phyloP scores from a whole-genome alignment of 2,888 invertebrate species.

The Serrognathus titanus region DNA sequence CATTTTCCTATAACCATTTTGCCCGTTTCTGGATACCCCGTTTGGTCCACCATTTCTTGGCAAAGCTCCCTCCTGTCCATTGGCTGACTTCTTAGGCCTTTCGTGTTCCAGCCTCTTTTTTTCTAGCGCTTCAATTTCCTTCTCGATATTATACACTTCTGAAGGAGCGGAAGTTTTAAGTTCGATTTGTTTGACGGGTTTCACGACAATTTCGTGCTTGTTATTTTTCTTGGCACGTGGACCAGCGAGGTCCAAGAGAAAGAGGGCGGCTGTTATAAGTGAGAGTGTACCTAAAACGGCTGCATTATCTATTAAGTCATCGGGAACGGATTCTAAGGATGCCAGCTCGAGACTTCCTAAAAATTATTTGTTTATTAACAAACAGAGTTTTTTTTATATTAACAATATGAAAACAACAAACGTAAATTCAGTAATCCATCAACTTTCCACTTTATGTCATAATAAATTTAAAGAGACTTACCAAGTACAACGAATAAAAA shows the following conservation, averaged over 20 bases:
- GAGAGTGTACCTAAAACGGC: slow-evolving; percentile 67
- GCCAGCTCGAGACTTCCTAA: slow-evolving; percentile 66
- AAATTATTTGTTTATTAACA: neutral
- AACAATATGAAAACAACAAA: no score
- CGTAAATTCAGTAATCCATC: no score
- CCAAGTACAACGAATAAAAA: slow-evolving; percentile 66
- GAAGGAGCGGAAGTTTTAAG: slow-evolving; percentile 6
- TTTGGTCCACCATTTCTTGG: slow-evolving; percentile 18
- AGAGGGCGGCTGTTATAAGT: slow-evolving; percentile 63
- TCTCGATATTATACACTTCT: slow-evolving; percentile 13
- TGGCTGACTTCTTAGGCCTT: slow-evolving; percentile 11
- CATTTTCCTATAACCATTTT: slow-evolving; percentile 26
- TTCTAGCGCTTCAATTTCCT: slow-evolving; percentile 14
- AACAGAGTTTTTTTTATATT: no score
- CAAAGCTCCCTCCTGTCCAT: slow-evolving; percentile 7
- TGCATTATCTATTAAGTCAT: slow-evolving; percentile 66
- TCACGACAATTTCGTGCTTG: slow-evolving; percentile 42
- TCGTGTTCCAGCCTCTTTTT: slow-evolving; percentile 17
- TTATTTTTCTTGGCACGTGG: slow-evolving; percentile 50
- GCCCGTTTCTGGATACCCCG: slow-evolving; percentile 16
- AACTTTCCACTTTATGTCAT: no score
- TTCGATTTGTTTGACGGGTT: slow-evolving; percentile 5
- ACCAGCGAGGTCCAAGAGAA: slow-evolving; percentile 65
- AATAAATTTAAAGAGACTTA: slow-evolving; percentile 35
- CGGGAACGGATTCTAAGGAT: slow-evolving; percentile 67